phyloP scores from a whole-genome alignment of 2,113 vertebrate species.

The Hemiscyllium ocellatum region DNA sequence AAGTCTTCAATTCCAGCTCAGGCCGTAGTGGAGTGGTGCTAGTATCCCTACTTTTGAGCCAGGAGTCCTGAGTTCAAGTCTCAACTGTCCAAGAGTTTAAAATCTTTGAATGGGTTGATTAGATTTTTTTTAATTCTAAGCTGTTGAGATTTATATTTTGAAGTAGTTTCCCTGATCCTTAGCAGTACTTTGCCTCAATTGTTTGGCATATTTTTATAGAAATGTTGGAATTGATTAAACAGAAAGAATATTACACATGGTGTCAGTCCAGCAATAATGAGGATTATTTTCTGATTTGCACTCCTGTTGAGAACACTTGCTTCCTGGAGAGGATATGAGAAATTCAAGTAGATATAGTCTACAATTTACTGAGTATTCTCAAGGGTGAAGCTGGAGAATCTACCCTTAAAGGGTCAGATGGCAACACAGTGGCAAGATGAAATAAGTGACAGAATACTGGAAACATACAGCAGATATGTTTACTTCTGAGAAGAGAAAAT shows the following conservation, averaged over 20 bases:
- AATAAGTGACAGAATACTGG: background rate
- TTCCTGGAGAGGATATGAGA: background rate
- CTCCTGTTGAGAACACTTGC: background rate
- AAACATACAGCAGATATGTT: background rate
- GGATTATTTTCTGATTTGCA: background rate
- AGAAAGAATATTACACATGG: slow-evolving; percentile 1
- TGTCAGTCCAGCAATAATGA: background rate
- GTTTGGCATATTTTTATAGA: background rate
- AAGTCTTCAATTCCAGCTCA: background rate
- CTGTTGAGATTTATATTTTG: slow-evolving; percentile 14
- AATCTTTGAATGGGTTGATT: too few relatives aligned
- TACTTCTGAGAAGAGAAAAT: background rate
- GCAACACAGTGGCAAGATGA: background rate
- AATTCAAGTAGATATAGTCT: background rate
- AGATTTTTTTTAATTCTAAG: background rate
- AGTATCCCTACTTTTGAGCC: too few relatives aligned
- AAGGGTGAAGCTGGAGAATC: background rate
- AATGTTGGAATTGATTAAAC: background rate
- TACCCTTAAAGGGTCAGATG: background rate
- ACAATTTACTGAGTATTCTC: background rate
- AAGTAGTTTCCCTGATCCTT: slow-evolving; percentile 4
- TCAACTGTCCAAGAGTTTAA: too few relatives aligned
- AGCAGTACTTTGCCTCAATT: background rate
- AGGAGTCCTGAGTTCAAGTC: too few relatives aligned
- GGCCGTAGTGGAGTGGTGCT: too few relatives aligned